Evolutionary conservation across 2,113 vertebrate genomes (phyloP), one percentile per base, ranked within the genome.

Genomic region (Pogona vitticeps): DNA sequence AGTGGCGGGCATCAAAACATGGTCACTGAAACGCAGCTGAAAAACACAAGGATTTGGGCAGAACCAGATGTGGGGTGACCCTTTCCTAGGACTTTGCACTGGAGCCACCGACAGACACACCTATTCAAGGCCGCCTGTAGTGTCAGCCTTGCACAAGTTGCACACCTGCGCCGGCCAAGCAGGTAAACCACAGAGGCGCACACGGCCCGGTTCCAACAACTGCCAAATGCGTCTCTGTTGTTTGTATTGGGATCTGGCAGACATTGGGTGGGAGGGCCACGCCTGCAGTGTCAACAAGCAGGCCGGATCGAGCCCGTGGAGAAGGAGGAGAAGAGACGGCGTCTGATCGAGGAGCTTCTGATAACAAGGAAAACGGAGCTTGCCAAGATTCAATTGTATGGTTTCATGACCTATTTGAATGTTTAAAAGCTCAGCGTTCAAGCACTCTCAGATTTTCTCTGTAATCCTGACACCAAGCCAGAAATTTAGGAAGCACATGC

Each of bases 231-330:
- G 61, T 85, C 52, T 20, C 52, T 2, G 23, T 31, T 84, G 56
- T 78, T 79, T 84, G 81, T 67, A 33, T 33, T 72, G 38, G 40
- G 76, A 68, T 73, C 65, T 21, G 52, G 75, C 65, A 88, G 70
- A 63, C 56, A 71, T 78, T 61, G 78, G 75, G 63, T 83, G 63
- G 20, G 12, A 52, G 65, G 21, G 75, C 52, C 56, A 77, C 86
- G 72, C 81, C 65, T 88, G 79, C 36, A 88, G 70, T 31, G 79
- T 70, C 81, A 87, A 87, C 40, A 80, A 52, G 52, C 28, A 56
- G 56, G 76, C 76, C 33, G 10, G 18, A 8, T 14, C 36, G 20
- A 20, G 36, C 52, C 77, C 59, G 26, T 26, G 75, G 26, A 65
- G 40, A 20, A 52, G 21, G 58, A 23, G 9, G 52, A 42, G 17